Conservation (phyloP, 2,113 vertebrate species). For the Thalassoma bifasciatum region DNA sequence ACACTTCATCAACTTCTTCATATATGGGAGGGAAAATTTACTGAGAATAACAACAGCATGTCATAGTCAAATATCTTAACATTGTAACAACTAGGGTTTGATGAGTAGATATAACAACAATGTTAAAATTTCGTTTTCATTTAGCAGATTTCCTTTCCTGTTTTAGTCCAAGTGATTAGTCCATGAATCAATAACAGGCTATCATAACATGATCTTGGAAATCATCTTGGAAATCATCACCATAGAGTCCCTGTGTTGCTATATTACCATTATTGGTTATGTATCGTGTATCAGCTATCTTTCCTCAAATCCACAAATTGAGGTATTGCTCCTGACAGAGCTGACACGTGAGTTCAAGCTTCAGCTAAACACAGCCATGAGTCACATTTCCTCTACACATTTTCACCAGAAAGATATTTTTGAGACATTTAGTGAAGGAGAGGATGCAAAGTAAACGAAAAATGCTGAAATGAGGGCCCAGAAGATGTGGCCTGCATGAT, state of each 20-base stretch:
- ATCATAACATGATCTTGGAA: too few species aligned
- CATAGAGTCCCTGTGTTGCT: too few species aligned
- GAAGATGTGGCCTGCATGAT: constrained; percentile 4
- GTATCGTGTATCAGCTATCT: neutral
- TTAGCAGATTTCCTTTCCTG: too few species aligned
- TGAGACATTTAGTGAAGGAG: neutral
- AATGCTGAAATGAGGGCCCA: neutral
- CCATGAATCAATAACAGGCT: too few species aligned
- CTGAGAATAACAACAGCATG: constrained; percentile 19
- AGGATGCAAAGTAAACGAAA: neutral
- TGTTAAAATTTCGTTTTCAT: too few species aligned
- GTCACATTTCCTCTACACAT: neutral
- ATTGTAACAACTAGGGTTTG: neutral
- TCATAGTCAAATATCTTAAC: constrained; percentile 29
- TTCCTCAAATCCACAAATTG: neutral
- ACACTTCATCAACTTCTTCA: constrained; percentile 12
- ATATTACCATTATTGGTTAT: too few species aligned
- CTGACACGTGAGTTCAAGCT: neutral
- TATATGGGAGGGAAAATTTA: constrained; percentile 12
- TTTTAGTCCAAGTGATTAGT: too few species aligned
- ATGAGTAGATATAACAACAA: too few species aligned
- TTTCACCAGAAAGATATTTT: neutral
- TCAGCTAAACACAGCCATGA: neutral
- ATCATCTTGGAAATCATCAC: too few species aligned
- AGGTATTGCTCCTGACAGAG: neutral